Conservation (phyloP, 2,113 vertebrate species). For the Oceanites oceanicus region DNA sequence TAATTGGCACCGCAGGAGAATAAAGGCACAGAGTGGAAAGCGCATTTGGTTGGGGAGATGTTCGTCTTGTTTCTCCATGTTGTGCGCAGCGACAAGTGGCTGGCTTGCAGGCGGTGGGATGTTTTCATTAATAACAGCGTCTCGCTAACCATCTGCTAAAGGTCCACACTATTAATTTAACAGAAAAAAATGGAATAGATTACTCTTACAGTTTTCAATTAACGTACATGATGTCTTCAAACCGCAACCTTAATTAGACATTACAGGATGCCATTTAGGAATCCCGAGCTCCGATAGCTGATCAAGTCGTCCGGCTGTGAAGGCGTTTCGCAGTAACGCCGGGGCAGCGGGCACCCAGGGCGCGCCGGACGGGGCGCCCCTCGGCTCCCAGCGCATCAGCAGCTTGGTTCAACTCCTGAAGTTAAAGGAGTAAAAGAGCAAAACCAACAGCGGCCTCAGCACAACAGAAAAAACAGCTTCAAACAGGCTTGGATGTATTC, state of each 20-base stretch:
- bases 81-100: not conserved
- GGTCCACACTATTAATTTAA: constrained; percentile 67
- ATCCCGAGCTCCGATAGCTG: constrained; percentile 8
- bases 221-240: constrained; percentile 71
- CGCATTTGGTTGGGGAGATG: not conserved
- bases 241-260: constrained; percentile 71
- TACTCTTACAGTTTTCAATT: constrained; percentile 71
- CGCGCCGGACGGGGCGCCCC: accelerated
- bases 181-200: constrained; percentile 49
- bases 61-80: not conserved
- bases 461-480: not conserved
- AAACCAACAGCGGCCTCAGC: not conserved
- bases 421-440: not conserved
- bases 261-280: constrained; percentile 72
- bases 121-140: constrained; percentile 55
- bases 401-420: not conserved
- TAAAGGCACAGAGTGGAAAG: not conserved
- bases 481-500: not conserved
- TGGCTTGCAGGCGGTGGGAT: not conserved
- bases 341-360: not conserved
- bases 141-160: constrained; percentile 64
- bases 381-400: accelerated
- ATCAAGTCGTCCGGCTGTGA: not conserved
- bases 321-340: not conserved
- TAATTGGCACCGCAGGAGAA: not conserved